Base-by-base conservation (phyloP, 2,888 invertebrate genomes). In the Trisateles emortualis region DNA sequence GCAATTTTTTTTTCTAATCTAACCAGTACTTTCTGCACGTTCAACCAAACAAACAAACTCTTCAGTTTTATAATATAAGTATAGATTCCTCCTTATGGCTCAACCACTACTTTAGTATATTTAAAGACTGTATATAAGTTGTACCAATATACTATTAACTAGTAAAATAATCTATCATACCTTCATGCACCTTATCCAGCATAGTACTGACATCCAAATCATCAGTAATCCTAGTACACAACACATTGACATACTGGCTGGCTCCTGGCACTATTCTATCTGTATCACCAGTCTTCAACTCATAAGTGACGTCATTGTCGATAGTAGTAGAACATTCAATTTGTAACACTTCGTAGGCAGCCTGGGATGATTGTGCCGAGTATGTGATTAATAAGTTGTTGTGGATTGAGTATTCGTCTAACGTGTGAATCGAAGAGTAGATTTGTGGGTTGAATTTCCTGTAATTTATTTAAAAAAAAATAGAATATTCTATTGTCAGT, bases 141-240 rank as follows among this genome's bases (percentile, higher is more conserved):
- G n/a, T 1, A 11, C 19, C 1, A 22, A 39, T 11, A 1, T 39
- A 1, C 39, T 13, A 11, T 11, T n/a, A n/a, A n/a, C n/a, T n/a
- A n/a, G n/a, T n/a, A n/a, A n/a, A n/a, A n/a, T n/a, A n/a, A n/a
- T n/a, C n/a, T n/a, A n/a, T 3, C 9, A 3, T 74, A 93, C 94
- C 93, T 81, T 78, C 84, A 80, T 93, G 92, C 14, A 94, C 92
- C 66, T 83, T 88, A 70, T 92, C 88, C 55, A 94, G 64, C 52
- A 94, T 79, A 38, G 79, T 74, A 55, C 85, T 85, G 19, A 94
- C 83, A 72, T 93, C 90, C 35, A 85, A 66, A 60, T 91, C 81
- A 11, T 90, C 86, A 3, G 67, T 73, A 22, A 94, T 58, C 52
- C 90, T 82, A 1, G 81, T 80, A 64, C 91, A 89, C 45, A 94